Evolutionary conservation across 2,113 vertebrate genomes (phyloP).

Genomic region (Macquaria australasica): DNA sequence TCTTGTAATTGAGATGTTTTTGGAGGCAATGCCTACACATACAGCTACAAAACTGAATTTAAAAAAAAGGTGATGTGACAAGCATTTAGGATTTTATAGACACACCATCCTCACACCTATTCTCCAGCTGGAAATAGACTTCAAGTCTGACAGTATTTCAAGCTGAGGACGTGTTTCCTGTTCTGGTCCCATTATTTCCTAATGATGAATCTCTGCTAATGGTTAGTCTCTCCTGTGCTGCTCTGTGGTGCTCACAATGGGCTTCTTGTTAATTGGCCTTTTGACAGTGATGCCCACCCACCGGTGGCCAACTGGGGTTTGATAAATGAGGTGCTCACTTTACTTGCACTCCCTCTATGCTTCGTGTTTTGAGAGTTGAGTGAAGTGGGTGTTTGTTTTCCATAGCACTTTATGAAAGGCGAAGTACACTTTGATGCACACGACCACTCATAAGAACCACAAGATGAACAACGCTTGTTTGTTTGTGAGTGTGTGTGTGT

Average conservation of each 20-base stretch:
- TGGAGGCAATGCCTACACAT: not conserved
- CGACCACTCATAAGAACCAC: constrained; percentile 36
- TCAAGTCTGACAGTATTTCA: constrained; percentile 31
- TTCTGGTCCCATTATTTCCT: constrained; percentile 73
- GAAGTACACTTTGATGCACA: constrained; percentile 69
- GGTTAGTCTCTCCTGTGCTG: constrained; percentile 62
- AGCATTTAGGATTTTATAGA: not conserved
- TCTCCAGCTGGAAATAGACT: constrained; percentile 44
- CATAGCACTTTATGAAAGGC: constrained; percentile 59
- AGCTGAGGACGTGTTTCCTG: constrained; percentile 59
- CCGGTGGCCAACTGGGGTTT: constrained; percentile 75
- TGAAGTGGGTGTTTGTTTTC: constrained; percentile 78
- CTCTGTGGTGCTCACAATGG: constrained; percentile 68
- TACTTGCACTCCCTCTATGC: constrained; percentile 59
- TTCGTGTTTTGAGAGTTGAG: constrained; percentile 69
- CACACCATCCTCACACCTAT: constrained; percentile 1
- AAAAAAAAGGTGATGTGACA: too few species aligned
- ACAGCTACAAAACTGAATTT: constrained; percentile 7
- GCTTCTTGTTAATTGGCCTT: constrained; percentile 82
- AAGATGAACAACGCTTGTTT: constrained; percentile 24
- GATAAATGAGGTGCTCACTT: constrained; percentile 78
- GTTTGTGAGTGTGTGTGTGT: not conserved
- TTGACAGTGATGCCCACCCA: constrained; percentile 82
- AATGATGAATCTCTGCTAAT: constrained; percentile 76
- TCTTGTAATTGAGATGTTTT: constrained; percentile 51